Conservation (phyloP, 2,888 invertebrate species). For the Eledone cirrhosa region DNA sequence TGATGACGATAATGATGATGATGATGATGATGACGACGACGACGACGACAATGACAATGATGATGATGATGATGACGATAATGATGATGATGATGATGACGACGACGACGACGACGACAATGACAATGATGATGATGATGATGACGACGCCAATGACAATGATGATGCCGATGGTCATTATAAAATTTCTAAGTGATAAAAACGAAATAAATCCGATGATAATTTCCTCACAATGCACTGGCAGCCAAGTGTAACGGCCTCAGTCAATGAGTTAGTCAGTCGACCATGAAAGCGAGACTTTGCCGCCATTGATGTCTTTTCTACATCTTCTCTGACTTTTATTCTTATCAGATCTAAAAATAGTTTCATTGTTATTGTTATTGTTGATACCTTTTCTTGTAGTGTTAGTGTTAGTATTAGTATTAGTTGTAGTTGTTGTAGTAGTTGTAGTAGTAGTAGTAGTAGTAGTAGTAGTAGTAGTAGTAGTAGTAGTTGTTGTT, state of each 20-base stretch:
- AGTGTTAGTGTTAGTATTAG: too few relatives aligned
- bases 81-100: not conserved
- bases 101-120: not conserved
- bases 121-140: not conserved
- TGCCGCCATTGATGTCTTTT: too few relatives aligned
- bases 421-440: not conserved
- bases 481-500: not conserved
- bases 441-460: slow-evolving; percentile 1
- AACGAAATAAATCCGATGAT: too few relatives aligned
- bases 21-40: not conserved
- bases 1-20: not conserved
- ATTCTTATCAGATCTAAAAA: too few relatives aligned
- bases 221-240: too few relatives aligned
- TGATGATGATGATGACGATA: not conserved
- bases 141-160: not conserved
- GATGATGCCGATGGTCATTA: slow-evolving; percentile 1
- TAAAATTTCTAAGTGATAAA: not conserved
- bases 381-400: too few relatives aligned
- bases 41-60: not conserved
- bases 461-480: slow-evolving; percentile 6
- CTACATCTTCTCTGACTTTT: too few relatives aligned
- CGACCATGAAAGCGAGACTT: too few relatives aligned
- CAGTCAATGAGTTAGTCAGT: too few relatives aligned
- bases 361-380: too few relatives aligned
- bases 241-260: too few relatives aligned